These are phyloP conservation scores for Drosophila planitibia DNA, from an alignment of 2,888 invertebrate genomes.

Conservation along the genomic window DNA sequence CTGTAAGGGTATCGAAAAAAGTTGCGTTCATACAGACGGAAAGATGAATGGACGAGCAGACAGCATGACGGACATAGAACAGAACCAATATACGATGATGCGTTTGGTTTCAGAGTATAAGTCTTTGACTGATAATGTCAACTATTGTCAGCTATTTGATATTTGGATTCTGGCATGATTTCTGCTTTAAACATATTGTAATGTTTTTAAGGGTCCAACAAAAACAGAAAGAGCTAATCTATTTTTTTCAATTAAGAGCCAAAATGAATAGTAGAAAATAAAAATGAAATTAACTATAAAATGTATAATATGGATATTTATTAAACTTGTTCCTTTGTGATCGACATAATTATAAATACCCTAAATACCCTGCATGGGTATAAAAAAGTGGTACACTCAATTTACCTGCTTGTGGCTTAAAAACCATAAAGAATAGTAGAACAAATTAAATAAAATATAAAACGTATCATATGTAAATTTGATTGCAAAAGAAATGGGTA, in stretches of 20 bases:
- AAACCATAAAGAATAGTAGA: neutral
- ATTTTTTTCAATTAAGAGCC: no score
- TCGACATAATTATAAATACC: neutral
- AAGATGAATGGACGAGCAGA: no score
- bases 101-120: no score
- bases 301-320: neutral
- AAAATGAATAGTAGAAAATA: neutral
- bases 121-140: neutral
- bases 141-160: neutral
- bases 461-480: neutral
- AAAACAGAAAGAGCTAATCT: no score
- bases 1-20: no score
- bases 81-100: no score
- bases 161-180: neutral
- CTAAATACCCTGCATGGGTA: no score
- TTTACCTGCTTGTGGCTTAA: neutral
- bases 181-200: no score
- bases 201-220: no score
- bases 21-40: no score
- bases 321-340: neutral
- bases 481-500: neutral
- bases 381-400: neutral
- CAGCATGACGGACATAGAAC: no score
- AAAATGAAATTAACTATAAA: neutral
- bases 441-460: neutral